Percentiles rank a stretch among this genome's conserved stretches.
Evolutionary conservation across 2,113 vertebrate genomes (phyloP).

Genomic region (Etheostoma spectabile): DNA sequence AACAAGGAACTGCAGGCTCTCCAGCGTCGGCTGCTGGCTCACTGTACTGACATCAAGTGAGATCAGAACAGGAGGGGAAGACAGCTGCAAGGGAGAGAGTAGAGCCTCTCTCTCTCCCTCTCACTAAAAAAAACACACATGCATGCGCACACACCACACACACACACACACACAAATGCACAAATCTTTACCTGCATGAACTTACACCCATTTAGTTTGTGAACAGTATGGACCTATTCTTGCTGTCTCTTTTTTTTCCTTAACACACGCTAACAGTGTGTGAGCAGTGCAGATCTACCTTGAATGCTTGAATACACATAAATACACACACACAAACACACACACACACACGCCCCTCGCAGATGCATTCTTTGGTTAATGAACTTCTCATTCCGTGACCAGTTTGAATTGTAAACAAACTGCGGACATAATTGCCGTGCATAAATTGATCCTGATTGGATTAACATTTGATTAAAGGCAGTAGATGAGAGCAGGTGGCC

Average conservation of each 20-base stretch:
- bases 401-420: slow-evolving; percentile 81
- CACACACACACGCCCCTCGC: slow-evolving; percentile 5
- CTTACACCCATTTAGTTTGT: slow-evolving; percentile 9
- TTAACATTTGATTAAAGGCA: slow-evolving; percentile 85
- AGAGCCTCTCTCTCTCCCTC: slow-evolving; percentile 35
- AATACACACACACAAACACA: slow-evolving; percentile 6
- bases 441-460: slow-evolving; percentile 81
- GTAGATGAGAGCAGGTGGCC: slow-evolving; percentile 80
- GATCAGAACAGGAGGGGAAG: slow-evolving; percentile 26
- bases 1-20: slow-evolving; percentile 59
- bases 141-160: background rate
- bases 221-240: slow-evolving; percentile 2
- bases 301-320: background rate
- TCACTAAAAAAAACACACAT: background rate
- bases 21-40: slow-evolving; percentile 16
- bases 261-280: background rate
- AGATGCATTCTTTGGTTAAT: slow-evolving; percentile 75
- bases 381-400: slow-evolving; percentile 77
- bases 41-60: slow-evolving; percentile 52
- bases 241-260: background rate
- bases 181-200: slow-evolving; percentile 24
- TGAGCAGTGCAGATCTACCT: background rate
- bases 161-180: slow-evolving; percentile 19
- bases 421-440: slow-evolving; percentile 74
- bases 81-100: slow-evolving; percentile 46